Percentiles rank a stretch among this genome's conserved stretches.
Conservation (phyloP, 2,113 vertebrate genomes). For the Thunnus thynnus region DNA sequence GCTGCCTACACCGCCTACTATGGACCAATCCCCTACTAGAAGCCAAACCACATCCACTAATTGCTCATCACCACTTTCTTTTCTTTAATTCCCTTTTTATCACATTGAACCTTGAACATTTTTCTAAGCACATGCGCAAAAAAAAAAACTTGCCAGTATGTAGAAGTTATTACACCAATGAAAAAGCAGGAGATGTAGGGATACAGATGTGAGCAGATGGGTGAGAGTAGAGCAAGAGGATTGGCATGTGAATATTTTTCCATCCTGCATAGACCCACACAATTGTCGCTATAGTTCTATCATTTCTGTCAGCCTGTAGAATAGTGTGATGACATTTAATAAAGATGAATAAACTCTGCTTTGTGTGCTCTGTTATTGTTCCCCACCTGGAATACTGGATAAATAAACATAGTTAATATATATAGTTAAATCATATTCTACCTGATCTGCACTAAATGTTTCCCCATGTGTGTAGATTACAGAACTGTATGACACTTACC, state of each 20-base stretch:
- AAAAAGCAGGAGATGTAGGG: background rate
- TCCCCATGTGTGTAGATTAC: too few species aligned
- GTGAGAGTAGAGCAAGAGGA: conserved; percentile 2
- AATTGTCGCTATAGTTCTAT: background rate
- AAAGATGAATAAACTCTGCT: conserved; percentile 30
- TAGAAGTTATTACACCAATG: background rate
- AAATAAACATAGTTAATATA: background rate
- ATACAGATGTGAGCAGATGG: background rate
- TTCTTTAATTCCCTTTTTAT: conserved; percentile 1
- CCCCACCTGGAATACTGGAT: background rate
- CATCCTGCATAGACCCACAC: conserved; percentile 15
- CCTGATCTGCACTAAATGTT: too few species aligned
- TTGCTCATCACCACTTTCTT: background rate
- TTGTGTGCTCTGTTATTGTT: conserved; percentile 3
- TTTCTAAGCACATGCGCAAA: background rate
- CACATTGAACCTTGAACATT: background rate
- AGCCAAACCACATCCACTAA: background rate
- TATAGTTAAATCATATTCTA: background rate
- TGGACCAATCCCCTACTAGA: conserved; percentile 82
- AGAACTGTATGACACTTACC: too few species aligned
- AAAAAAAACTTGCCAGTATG: background rate
- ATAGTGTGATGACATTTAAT: conserved; percentile 40
- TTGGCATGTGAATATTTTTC: conserved; percentile 7
- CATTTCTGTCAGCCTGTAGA: conserved; percentile 45
- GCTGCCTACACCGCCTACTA: conserved; percentile 86